A percentile compares a stretch with the other conserved stretches of the same genome.
Conservation (phyloP, 2,113 vertebrate genomes). For the Morone chrysops region DNA sequence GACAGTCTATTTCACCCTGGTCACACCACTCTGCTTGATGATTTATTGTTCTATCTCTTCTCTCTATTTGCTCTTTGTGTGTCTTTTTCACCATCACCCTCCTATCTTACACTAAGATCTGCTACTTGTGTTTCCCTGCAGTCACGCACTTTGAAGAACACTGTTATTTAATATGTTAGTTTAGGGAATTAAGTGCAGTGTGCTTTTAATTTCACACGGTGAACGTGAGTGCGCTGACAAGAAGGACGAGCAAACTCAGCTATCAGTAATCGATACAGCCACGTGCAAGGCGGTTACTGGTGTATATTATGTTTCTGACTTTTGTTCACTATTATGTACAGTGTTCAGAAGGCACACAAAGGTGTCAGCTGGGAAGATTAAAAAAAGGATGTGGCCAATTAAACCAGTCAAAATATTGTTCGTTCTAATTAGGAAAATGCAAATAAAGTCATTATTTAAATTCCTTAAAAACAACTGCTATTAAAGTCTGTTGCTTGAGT, state of each 20-base stretch:
- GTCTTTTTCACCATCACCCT: slow-evolving; percentile 26
- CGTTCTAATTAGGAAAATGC: slow-evolving; percentile 20
- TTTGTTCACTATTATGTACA: not conserved
- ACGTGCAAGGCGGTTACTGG: not conserved
- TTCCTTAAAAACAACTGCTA: slow-evolving; percentile 17
- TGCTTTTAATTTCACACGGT: slow-evolving; percentile 36
- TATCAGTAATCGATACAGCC: slow-evolving; percentile 19
- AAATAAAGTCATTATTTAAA: slow-evolving; percentile 12
- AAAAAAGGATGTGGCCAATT: not conserved
- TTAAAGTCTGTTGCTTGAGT: not conserved
- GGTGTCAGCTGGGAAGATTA: not conserved
- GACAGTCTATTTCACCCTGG: slow-evolving; percentile 38
- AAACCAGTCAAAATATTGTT: slow-evolving; percentile 3
- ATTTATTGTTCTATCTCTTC: slow-evolving; percentile 51
- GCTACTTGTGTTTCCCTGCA: slow-evolving; percentile 9
- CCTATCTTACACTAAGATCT: slow-evolving; percentile 10
- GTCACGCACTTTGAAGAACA: slow-evolving; percentile 9
- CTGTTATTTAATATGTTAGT: slow-evolving; percentile 22
- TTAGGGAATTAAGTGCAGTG: slow-evolving; percentile 16
- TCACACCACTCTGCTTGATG: slow-evolving; percentile 36
- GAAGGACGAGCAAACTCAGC: not conserved
- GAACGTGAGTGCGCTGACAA: not conserved
- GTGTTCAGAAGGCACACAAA: not conserved
- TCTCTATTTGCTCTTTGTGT: slow-evolving; percentile 22
- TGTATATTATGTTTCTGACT: slow-evolving; percentile 18